Conservation (phyloP, 1,140 invertebrate genomes). For the Lepidurus arcticus region DNA sequence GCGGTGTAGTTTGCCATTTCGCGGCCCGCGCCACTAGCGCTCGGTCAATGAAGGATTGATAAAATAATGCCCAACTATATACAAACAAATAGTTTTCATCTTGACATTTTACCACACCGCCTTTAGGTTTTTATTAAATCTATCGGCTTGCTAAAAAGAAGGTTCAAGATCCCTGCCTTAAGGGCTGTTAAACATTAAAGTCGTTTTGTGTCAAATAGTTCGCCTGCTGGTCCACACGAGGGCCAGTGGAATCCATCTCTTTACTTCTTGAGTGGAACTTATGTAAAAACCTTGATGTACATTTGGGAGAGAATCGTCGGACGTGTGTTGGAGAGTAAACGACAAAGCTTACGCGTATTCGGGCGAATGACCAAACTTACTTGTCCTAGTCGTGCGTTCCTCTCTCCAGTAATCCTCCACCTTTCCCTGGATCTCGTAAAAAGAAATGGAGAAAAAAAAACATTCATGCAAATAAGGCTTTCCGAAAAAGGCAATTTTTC, state of each 20-base stretch:
- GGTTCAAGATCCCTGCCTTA: too few relatives aligned
- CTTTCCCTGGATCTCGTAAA: neutral
- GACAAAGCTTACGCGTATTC: neutral
- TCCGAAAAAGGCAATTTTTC: neutral
- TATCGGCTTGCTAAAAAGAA: too few relatives aligned
- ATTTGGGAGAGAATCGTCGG: neutral
- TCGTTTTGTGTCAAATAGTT: too few relatives aligned
- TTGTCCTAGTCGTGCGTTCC: neutral
- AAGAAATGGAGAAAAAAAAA: neutral
- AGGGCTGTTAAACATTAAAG: too few relatives aligned
- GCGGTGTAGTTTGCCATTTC: too few relatives aligned
- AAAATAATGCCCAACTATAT: too few relatives aligned
- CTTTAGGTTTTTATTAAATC: too few relatives aligned
- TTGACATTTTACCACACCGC: too few relatives aligned
- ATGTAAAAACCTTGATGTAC: neutral
- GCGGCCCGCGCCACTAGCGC: too few relatives aligned
- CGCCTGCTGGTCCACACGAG: too few relatives aligned
- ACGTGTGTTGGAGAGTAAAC: neutral
- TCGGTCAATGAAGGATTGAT: too few relatives aligned
- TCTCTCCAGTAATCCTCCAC: neutral
- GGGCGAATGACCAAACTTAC: neutral
- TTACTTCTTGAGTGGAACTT: neutral
- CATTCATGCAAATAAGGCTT: neutral
- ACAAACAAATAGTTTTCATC: too few relatives aligned
- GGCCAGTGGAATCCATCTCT: neutral